Conservation (phyloP, 2,888 invertebrate species). For the Himalopsyche tibetana region DNA sequence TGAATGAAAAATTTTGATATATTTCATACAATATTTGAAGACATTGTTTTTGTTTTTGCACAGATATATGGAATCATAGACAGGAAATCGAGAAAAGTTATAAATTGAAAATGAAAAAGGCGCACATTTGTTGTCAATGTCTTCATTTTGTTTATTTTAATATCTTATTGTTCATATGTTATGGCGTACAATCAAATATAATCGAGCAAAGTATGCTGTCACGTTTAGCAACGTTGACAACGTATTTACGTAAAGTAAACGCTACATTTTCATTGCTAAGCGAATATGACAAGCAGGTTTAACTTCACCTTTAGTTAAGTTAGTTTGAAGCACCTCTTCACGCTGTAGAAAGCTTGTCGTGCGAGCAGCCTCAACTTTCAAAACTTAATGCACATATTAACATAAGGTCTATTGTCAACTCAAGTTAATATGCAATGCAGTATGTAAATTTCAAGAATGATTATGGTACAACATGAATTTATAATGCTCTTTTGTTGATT, state of each 20-base stretch:
- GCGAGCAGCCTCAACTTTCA: conserved; percentile 51
- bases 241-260: conserved; percentile 46
- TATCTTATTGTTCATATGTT: too few relatives aligned
- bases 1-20: too few relatives aligned
- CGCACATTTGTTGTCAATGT: too few relatives aligned
- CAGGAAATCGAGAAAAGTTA: too few relatives aligned
- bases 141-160: too few relatives aligned
- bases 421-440: conserved; percentile 62
- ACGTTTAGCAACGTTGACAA: background rate
- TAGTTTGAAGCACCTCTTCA: conserved; percentile 55
- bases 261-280: conserved; percentile 57
- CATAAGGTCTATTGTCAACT: conserved; percentile 64
- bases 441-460: conserved; percentile 62
- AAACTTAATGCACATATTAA: conserved; percentile 65
- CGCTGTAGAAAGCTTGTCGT: conserved; percentile 50
- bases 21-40: too few relatives aligned
- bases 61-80: too few relatives aligned
- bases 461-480: conserved; percentile 50
- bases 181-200: background rate
- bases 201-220: background rate
- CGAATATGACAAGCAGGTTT: conserved; percentile 62
- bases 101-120: too few relatives aligned
- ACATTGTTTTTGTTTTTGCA: too few relatives aligned
- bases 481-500: background rate
- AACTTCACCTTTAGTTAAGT: conserved; percentile 53